A percentile compares a stretch with the other conserved stretches of the same genome.
Evolutionary conservation across 2,888 invertebrate species (phyloP).

Genomic region (Peribatodes rhomboidaria): DNA sequence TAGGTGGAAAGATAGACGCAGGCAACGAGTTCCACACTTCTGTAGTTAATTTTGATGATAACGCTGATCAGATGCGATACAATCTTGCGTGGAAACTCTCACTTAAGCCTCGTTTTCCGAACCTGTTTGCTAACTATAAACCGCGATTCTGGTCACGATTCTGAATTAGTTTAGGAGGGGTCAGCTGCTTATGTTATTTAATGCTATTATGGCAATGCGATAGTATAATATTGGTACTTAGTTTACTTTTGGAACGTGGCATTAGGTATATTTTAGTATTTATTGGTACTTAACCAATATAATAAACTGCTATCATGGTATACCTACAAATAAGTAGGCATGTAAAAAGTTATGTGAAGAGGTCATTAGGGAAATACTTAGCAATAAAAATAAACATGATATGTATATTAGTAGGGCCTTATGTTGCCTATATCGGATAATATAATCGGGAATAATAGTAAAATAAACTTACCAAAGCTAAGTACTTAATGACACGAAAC

Average conservation of each 20-base stretch:
- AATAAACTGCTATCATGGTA: neutral
- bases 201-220: conserved; percentile 13
- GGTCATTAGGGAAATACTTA: neutral
- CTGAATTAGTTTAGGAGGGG: conserved; percentile 17
- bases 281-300: neutral
- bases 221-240: conserved; percentile 7
- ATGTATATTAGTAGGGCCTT: too few relatives aligned
- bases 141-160: conserved; percentile 20
- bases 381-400: neutral
- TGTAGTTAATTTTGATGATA: too few relatives aligned
- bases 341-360: neutral
- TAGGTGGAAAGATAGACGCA: too few relatives aligned
- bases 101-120: neutral
- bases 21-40: too few relatives aligned
- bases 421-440: too few relatives aligned
- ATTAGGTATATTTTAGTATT: neutral
- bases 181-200: conserved; percentile 2
- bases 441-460: too few relatives aligned
- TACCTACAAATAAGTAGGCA: neutral
- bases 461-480: too few relatives aligned
- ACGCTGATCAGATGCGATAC: neutral
- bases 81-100: neutral
- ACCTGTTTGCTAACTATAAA: neutral
- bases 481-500: too few relatives aligned
- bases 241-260: neutral